Evolutionary conservation across 2,113 vertebrate genomes (phyloP).

Genomic region (Calidris pugnax): DNA sequence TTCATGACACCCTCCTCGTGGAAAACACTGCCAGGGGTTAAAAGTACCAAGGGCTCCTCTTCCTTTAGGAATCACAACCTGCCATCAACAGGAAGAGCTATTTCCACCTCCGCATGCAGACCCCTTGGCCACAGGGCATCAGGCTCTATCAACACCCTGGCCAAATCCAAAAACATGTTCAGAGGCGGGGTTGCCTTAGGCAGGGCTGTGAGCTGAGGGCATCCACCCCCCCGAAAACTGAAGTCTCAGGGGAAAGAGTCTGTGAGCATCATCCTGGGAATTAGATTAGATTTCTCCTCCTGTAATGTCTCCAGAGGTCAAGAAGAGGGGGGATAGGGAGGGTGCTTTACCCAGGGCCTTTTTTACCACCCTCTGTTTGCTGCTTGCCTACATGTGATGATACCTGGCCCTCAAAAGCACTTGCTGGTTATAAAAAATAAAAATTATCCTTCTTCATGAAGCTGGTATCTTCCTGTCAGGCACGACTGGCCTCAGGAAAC

Average conservation of each 20-base stretch:
- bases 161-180: neutral
- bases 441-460: neutral
- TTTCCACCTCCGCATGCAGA: rapidly evolving
- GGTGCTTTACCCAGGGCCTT: neutral
- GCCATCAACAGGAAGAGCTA: neutral
- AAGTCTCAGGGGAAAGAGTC: neutral
- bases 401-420: neutral
- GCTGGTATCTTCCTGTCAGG: rapidly evolving
- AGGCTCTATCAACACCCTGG: neutral
- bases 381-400: neutral
- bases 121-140: neutral
- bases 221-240: neutral
- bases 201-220: neutral
- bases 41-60: neutral
- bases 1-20: neutral
- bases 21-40: neutral
- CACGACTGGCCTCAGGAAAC: neutral
- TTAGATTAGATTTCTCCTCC: neutral
- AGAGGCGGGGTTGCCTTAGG: neutral
- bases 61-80: neutral
- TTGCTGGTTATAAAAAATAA: neutral
- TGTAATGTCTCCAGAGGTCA: neutral
- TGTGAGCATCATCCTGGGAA: neutral
- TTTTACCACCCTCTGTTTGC: neutral
- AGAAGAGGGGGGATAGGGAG: neutral